Evolutionary conservation across 2,113 vertebrate genomes (phyloP).

Genomic region (Clinocottus analis): DNA sequence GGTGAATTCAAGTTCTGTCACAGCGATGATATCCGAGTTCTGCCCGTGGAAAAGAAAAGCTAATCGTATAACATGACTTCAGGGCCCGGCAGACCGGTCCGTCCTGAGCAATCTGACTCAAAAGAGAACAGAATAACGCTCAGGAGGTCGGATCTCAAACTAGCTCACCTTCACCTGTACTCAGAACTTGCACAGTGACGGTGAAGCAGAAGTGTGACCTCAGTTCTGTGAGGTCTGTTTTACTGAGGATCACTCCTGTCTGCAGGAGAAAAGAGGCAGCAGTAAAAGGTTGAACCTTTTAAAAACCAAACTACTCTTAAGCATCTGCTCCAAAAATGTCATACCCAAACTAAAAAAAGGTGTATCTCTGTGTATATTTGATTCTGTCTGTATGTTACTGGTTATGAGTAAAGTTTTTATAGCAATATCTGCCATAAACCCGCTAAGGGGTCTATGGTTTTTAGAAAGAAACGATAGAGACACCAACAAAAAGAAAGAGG

Average conservation of each 20-base stretch:
- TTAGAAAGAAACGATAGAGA: neutral
- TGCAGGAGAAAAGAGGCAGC: neutral
- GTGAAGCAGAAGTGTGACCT: neutral
- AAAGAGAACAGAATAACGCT: constrained; percentile 14
- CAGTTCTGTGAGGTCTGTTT: neutral
- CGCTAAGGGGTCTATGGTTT: no score
- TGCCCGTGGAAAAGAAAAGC: constrained; percentile 24
- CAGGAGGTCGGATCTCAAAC: neutral
- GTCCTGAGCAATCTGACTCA: constrained; percentile 31
- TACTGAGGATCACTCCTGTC: neutral
- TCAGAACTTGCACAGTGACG: constrained; percentile 10
- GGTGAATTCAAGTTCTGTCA: constrained; percentile 27
- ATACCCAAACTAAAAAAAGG: no score
- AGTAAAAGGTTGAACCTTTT: no score
- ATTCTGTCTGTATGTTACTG: no score
- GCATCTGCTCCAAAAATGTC: no score
- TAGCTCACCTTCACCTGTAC: constrained; percentile 11
- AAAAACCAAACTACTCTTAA: no score
- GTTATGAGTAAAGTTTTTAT: no score
- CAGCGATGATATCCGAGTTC: constrained; percentile 11
- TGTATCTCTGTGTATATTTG: no score
- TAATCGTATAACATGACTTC: constrained; percentile 17
- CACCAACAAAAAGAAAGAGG: neutral
- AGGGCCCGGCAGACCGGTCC: neutral
- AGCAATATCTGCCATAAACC: no score